Evolutionary conservation across 2,797 vertebrate species (phyloP).

Genomic region (Poeciliopsis turneri): DNA sequence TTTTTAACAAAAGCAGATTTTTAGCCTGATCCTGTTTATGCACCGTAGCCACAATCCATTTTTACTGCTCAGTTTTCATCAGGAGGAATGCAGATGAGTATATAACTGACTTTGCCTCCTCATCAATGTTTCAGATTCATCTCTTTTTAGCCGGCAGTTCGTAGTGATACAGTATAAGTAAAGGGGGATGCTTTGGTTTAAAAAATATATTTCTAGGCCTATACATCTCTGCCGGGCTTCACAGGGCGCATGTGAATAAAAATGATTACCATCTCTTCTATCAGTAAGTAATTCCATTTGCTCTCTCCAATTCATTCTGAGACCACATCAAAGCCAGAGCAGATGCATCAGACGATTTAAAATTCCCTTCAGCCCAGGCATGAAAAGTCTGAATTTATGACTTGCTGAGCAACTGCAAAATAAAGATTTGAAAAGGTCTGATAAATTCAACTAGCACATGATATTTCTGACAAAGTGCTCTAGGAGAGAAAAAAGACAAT

Average conservation of each 20-base stretch:
- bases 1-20: not conserved
- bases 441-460: conserved; percentile 58
- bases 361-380: conserved; percentile 64
- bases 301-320: conserved; percentile 72
- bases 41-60: conserved; percentile 40
- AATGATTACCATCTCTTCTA: conserved; percentile 76
- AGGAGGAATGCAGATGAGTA: conserved; percentile 50
- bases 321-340: conserved; percentile 74
- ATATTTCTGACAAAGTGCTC: conserved; percentile 48
- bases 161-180: conserved; percentile 55
- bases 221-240: conserved; percentile 51
- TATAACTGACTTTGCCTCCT: conserved; percentile 61
- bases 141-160: conserved; percentile 57
- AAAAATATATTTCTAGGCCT: conserved; percentile 50
- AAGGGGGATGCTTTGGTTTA: conserved; percentile 52
- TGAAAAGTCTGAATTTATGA: conserved; percentile 72
- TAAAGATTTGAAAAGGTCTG: conserved; percentile 71
- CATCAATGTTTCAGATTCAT: conserved; percentile 65
- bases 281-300: conserved; percentile 79
- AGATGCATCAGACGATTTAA: conserved; percentile 73
- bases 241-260: conserved; percentile 68
- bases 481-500: conserved; percentile 11
- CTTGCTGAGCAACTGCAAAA: conserved; percentile 70
- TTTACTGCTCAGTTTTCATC: conserved; percentile 57
- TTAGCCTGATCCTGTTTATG: conserved; percentile 64